Conservation (phyloP, 2,888 invertebrate species). For the Noctuana brunneofusca region DNA sequence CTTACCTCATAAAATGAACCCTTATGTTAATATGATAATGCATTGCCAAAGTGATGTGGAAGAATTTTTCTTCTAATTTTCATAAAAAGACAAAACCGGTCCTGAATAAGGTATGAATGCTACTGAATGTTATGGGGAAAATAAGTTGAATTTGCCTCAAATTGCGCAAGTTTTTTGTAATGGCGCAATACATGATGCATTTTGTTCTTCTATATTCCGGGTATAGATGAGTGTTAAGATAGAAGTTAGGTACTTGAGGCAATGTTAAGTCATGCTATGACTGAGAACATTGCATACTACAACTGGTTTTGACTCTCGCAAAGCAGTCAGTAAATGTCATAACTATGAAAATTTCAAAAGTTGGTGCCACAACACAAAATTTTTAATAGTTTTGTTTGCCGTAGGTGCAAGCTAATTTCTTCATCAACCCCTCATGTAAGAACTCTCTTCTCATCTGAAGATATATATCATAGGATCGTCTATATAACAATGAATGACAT, state of each 20-base stretch:
- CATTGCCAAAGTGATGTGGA: too few relatives aligned
- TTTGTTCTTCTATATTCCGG: neutral
- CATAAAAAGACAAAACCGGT: too few relatives aligned
- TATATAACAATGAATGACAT: too few relatives aligned
- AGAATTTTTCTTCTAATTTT: too few relatives aligned
- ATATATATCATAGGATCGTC: too few relatives aligned
- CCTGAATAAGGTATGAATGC: neutral
- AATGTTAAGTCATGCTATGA: conserved; percentile 1
- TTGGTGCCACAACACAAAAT: too few relatives aligned
- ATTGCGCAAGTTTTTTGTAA: conserved; percentile 7
- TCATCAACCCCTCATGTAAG: too few relatives aligned
- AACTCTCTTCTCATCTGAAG: too few relatives aligned
- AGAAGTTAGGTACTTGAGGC: neutral
- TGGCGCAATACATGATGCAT: conserved; percentile 6
- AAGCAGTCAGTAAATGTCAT: neutral
- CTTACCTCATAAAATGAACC: too few relatives aligned
- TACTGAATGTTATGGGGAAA: neutral
- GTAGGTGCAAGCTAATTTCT: too few relatives aligned
- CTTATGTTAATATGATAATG: too few relatives aligned
- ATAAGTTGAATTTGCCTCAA: neutral
- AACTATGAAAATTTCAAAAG: neutral
- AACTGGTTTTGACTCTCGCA: neutral
- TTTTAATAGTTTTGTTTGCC: too few relatives aligned
- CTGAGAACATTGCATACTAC: neutral
- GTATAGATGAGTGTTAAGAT: conserved; percentile 6